phyloP scores from a whole-genome alignment of 2,113 vertebrate genomes.

The Manacus vitellinus region DNA sequence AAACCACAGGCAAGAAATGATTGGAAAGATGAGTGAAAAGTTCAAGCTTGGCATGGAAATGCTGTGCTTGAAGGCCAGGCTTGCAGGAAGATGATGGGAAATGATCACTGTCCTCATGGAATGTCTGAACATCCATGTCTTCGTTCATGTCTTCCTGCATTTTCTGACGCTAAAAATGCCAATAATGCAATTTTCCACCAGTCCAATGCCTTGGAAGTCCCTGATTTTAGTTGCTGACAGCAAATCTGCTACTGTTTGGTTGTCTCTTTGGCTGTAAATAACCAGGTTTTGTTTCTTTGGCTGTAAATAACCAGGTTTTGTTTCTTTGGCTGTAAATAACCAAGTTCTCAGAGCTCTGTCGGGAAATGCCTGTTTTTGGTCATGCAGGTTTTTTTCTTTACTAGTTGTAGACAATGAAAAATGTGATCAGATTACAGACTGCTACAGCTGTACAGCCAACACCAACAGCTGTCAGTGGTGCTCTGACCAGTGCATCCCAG shows the following conservation, averaged over 20 bases:
- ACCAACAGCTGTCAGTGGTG: slow-evolving; percentile 97
- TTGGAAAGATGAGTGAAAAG: not conserved
- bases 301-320: slow-evolving; percentile 12
- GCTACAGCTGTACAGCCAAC: slow-evolving; percentile 96
- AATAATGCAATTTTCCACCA: not conserved
- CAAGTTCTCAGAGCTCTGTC: slow-evolving; percentile 40
- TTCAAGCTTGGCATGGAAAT: not conserved
- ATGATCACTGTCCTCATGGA: not conserved
- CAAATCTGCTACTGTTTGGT: not conserved
- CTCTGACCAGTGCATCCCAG: slow-evolving; percentile 83
- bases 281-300: not conserved
- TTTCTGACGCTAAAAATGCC: not conserved
- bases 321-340: not conserved
- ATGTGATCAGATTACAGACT: slow-evolving; percentile 95
- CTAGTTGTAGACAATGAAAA: slow-evolving; percentile 86
- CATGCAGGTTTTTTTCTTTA: slow-evolving; percentile 68
- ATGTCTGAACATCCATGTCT: not conserved
- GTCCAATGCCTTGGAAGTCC: not conserved
- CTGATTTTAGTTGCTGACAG: not conserved
- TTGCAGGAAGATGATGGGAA: not conserved
- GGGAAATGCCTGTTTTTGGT: slow-evolving; percentile 59
- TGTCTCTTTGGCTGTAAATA: not conserved
- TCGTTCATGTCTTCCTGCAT: not conserved
- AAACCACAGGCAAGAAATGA: not conserved
- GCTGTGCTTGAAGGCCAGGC: not conserved